These are phyloP conservation scores for Oedothorax gibbosus DNA, from an alignment of 1,140 invertebrate species.

Conservation along the genomic window DNA sequence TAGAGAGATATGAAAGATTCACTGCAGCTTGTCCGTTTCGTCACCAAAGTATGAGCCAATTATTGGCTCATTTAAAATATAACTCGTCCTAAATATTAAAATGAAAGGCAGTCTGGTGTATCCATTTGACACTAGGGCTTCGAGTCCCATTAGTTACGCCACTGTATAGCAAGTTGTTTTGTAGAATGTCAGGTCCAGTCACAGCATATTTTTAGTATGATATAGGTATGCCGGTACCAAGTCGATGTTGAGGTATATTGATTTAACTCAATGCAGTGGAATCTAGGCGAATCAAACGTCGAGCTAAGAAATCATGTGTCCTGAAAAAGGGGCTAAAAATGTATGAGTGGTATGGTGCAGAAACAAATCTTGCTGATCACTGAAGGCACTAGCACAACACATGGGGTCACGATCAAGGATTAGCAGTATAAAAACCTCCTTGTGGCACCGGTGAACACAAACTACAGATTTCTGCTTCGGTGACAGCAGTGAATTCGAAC, in stretches of 20 bases:
- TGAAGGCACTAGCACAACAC: slow-evolving; percentile 62
- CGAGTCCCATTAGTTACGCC: slow-evolving; percentile 5
- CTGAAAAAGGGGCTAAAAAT: slow-evolving; percentile 36
- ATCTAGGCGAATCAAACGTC: slow-evolving; percentile 44
- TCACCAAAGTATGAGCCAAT: no score
- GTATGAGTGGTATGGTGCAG: slow-evolving; percentile 58
- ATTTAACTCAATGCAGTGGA: slow-evolving; percentile 20
- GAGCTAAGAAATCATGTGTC: slow-evolving; percentile 42
- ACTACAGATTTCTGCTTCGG: slow-evolving; percentile 58
- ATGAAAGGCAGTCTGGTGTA: no score
- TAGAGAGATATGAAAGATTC: neutral
- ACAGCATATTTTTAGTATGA: slow-evolving; percentile 25
- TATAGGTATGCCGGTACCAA: slow-evolving; percentile 33
- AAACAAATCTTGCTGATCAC: slow-evolving; percentile 61
- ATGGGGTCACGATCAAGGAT: slow-evolving; percentile 61
- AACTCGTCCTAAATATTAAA: no score
- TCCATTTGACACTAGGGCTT: no score
- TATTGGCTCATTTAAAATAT: no score
- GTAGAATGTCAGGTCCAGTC: neutral
- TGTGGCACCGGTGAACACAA: slow-evolving; percentile 60
- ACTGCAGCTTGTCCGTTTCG: neutral
- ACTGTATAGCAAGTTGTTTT: slow-evolving; percentile 25
- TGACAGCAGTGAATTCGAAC: slow-evolving; percentile 47
- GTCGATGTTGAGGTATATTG: slow-evolving; percentile 31
- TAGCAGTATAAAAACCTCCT: slow-evolving; percentile 61